phyloP scores from a whole-genome alignment of 1,140 invertebrate genomes.

The Stegodyphus dumicola region DNA sequence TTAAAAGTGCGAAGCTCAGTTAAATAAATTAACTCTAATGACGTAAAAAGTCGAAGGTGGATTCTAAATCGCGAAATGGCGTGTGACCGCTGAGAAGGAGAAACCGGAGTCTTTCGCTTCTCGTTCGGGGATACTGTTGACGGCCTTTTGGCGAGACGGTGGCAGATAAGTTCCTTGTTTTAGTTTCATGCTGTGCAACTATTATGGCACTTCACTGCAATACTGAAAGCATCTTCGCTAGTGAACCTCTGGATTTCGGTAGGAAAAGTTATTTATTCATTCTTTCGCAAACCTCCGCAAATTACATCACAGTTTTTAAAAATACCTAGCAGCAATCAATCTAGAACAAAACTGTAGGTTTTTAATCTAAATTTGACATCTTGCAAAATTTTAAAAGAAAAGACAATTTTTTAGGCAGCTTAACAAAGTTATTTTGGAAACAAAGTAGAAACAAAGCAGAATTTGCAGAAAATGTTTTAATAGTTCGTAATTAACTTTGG shows the following conservation, averaged over 20 bases:
- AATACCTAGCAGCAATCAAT: too few species aligned
- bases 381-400: too few species aligned
- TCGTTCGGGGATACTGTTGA: constrained; percentile 6
- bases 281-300: not conserved
- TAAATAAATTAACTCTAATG: not conserved
- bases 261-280: constrained; percentile 16
- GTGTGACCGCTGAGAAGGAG: constrained; percentile 27
- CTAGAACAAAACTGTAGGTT: too few species aligned
- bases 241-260: constrained; percentile 22
- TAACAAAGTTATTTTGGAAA: too few species aligned
- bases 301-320: too few species aligned
- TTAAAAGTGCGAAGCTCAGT: too few species aligned
- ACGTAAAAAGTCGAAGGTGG: constrained; percentile 27
- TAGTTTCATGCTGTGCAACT: not conserved
- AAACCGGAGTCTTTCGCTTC: constrained; percentile 22
- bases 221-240: constrained; percentile 4
- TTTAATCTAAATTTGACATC: too few species aligned
- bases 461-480: too few species aligned
- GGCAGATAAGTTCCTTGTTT: not conserved
- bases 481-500: too few species aligned
- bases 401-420: too few species aligned
- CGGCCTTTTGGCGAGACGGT: constrained; percentile 8
- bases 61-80: constrained; percentile 47
- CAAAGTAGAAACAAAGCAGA: too few species aligned
- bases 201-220: constrained; percentile 24